Conservation (phyloP, 2,888 invertebrate genomes). For the Bombylius major region DNA sequence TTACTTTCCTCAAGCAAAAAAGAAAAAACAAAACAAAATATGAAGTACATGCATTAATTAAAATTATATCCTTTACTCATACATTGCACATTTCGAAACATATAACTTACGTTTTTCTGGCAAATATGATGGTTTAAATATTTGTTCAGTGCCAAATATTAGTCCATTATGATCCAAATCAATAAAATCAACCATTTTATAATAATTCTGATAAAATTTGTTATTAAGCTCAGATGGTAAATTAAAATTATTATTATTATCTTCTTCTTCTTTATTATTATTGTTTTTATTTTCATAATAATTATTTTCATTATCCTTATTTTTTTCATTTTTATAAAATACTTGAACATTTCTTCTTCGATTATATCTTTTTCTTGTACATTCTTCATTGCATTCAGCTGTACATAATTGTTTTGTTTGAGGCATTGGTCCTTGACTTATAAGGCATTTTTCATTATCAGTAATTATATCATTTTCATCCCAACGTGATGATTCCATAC, state of each 20-base stretch:
- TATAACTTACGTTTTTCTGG: no score
- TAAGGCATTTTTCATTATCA: conserved; percentile 28
- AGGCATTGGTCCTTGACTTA: conserved; percentile 22
- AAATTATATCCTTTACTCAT: no score
- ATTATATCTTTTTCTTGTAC: neutral
- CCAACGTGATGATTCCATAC: conserved; percentile 32
- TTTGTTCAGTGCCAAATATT: neutral
- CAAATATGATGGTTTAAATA: neutral
- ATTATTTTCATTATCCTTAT: no score
- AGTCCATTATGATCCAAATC: neutral
- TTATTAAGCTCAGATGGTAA: neutral
- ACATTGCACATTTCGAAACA: no score
- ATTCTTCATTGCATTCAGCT: conserved; percentile 14
- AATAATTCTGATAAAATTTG: neutral
- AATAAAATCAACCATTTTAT: neutral
- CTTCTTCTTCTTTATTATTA: neutral
- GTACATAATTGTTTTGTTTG: conserved; percentile 31
- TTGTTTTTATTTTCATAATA: no score
- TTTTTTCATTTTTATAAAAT: neutral
- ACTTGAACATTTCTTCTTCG: neutral
- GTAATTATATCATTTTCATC: conserved; percentile 38
- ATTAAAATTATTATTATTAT: neutral
- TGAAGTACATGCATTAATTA: no score
- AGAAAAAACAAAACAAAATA: no score
- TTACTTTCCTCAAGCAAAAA: no score